Evolutionary conservation across 2,888 invertebrate species (phyloP), one percentile per base, ranked within the genome.

Genomic region (Hydropsyche betteni): DNA sequence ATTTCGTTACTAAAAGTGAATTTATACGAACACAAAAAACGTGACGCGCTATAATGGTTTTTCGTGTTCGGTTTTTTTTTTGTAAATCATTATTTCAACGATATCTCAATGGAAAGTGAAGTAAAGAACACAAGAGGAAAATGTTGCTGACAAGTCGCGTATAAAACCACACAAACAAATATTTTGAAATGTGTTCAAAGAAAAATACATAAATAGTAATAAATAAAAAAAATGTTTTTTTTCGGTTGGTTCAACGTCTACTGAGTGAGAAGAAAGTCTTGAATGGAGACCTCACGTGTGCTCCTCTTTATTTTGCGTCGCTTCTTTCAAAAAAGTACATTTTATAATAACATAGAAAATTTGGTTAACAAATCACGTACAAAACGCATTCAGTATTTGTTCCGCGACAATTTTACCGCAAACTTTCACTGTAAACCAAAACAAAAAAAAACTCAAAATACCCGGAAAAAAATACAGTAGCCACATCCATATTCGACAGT

Each of bases 331-430:
- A 64, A 8, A 36, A 34, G 24, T 33, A 64, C 34, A 36, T 64
- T 64, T 64, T 64, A 64, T 36, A 44, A 44, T 44, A 44, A 64
- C 64, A 34, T 12, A 64, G 64, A 64, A 36, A 64, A 36, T 64
- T 64, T 36, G 64, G 64, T 64, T 64, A 64, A 34, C 64, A 64
- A 64, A 64, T 64, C 64, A 64, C 64, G 64, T 64, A 64, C 64
- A 36, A 64, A 34, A 36, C 64, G 64, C 36, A 36, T 36, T 34
- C n/a, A 64, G 34, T 64, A 64, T 64, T 64, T 64, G 64, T 64
- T 64, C 64, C 64, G 36, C 36, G 36, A 64, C 64, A 24, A 36
- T 64, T 64, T 64, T 36, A 34, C 36, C 64, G 64, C 33, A 64
- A 12, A 64, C 64, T 64, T 64, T 64, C 64, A 64, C 64, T 64